Conservation (phyloP, 2,797 vertebrate genomes). For the Sebastes steindachneri region DNA sequence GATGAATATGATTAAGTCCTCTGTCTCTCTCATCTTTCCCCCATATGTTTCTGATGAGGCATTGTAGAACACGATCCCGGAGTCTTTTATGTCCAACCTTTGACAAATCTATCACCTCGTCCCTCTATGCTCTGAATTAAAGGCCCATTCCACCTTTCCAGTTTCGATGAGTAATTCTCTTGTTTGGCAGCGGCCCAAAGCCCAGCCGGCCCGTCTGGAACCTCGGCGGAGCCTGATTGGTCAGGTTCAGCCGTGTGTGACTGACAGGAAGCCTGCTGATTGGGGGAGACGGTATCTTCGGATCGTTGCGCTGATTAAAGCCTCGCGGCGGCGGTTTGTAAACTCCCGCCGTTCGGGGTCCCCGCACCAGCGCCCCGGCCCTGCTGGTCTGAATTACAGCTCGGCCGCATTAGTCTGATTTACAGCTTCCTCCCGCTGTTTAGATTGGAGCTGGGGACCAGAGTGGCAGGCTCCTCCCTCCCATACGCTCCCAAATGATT, state of each 20-base stretch:
- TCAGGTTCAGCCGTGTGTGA: slow-evolving; percentile 76
- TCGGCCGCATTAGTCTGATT: slow-evolving; percentile 83
- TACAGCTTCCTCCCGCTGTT: slow-evolving; percentile 87
- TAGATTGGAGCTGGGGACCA: slow-evolving; percentile 73
- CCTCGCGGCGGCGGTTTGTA: slow-evolving; percentile 69
- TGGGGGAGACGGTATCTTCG: slow-evolving; percentile 81
- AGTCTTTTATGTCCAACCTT: slow-evolving; percentile 74
- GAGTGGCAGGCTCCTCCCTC: slow-evolving; percentile 58
- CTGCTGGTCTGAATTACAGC: slow-evolving; percentile 87
- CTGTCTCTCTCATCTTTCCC: slow-evolving; percentile 41
- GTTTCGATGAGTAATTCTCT: slow-evolving; percentile 76
- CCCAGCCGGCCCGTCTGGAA: slow-evolving; percentile 61
- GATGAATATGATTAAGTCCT: slow-evolving; percentile 48
- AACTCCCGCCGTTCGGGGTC: slow-evolving; percentile 77
- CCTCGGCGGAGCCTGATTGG: slow-evolving; percentile 69
- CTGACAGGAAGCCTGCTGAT: slow-evolving; percentile 86
- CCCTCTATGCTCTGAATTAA: slow-evolving; percentile 73
- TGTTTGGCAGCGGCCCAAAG: slow-evolving; percentile 73
- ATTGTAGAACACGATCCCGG: slow-evolving; percentile 67
- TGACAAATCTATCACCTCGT: slow-evolving; percentile 78
- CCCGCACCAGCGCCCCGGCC: slow-evolving; percentile 55
- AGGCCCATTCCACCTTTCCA: slow-evolving; percentile 76
- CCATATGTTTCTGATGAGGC: slow-evolving; percentile 75
- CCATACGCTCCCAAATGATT: slow-evolving; percentile 29
- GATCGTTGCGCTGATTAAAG: slow-evolving; percentile 85